Percentiles rank a stretch among this genome's conserved stretches.
These are phyloP conservation scores for Polyergus mexicanus DNA, from an alignment of 1,140 invertebrate species.

Conservation along the genomic window DNA sequence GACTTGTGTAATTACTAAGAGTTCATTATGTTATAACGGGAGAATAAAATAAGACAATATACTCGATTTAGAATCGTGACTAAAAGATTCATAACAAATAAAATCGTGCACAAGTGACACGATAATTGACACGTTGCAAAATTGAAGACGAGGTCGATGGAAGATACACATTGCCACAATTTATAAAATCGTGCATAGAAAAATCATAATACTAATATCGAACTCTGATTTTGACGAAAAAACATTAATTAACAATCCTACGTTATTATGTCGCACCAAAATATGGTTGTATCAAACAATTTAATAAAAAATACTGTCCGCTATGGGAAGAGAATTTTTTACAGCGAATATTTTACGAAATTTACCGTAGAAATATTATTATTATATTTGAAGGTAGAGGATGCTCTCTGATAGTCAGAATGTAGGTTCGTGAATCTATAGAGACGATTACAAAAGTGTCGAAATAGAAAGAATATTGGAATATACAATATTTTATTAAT, in stretches of 20 bases:
- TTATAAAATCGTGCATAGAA: conserved; percentile 28
- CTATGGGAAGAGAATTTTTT: conserved; percentile 32
- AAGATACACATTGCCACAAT: conserved; percentile 20
- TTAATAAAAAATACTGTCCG: conserved; percentile 39
- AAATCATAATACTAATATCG: conserved; percentile 24
- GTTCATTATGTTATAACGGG: neutral
- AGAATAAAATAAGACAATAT: neutral
- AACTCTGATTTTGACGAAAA: neutral
- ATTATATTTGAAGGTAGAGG: neutral
- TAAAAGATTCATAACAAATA: neutral
- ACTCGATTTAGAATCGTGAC: conserved; percentile 6
- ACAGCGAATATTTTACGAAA: conserved; percentile 4
- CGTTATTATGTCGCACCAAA: conserved; percentile 51
- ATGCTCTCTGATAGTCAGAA: no score
- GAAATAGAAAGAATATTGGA: neutral
- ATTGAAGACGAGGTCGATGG: no score
- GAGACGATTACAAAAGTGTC: neutral
- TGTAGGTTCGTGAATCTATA: neutral
- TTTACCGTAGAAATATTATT: conserved; percentile 23
- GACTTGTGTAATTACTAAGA: conserved; percentile 19
- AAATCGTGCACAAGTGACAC: neutral
- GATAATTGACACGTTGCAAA: conserved; percentile 11
- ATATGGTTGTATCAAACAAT: conserved; percentile 52
- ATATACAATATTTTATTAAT: conserved; percentile 46
- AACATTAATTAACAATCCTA: conserved; percentile 36